Conservation (phyloP, 1,140 invertebrate species). For the Eueides isabella region DNA sequence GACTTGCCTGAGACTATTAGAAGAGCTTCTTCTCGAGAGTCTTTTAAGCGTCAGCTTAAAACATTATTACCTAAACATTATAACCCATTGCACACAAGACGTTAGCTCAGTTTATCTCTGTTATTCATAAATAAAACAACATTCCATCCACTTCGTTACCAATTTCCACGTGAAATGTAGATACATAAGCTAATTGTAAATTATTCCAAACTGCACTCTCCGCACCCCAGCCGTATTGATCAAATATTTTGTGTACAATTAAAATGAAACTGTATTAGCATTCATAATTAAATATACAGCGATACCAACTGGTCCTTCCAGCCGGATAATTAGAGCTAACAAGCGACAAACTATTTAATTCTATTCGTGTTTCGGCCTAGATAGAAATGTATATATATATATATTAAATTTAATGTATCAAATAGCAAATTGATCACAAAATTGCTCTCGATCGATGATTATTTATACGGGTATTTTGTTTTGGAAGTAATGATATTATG, state of each 20-base stretch:
- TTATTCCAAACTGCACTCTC: constrained; percentile 17
- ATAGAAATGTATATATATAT: constrained; percentile 33
- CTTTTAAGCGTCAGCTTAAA: too few species aligned
- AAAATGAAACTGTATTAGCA: constrained; percentile 36
- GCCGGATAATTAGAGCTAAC: constrained; percentile 50
- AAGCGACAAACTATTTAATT: constrained; percentile 48
- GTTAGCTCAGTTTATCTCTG: too few species aligned
- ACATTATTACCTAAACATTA: too few species aligned
- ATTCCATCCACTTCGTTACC: too few species aligned
- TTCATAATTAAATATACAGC: constrained; percentile 44
- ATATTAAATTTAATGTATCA: constrained; percentile 29
- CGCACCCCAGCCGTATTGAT: constrained; percentile 18
- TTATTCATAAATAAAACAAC: too few species aligned
- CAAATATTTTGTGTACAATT: constrained; percentile 32
- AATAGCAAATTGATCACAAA: constrained; percentile 22
- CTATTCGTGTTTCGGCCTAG: constrained; percentile 29
- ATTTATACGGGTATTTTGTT: constrained; percentile 20
- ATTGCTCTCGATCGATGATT: constrained; percentile 6
- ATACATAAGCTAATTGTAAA: constrained; percentile 3
- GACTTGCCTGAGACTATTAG: too few species aligned
- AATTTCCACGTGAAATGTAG: not conserved
- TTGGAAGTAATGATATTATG: constrained; percentile 24
- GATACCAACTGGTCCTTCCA: constrained; percentile 43
- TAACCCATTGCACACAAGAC: too few species aligned
- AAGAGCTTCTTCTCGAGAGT: too few species aligned